Conservation (phyloP, 1,140 invertebrate species). For the Himalopsyche phryganea region DNA sequence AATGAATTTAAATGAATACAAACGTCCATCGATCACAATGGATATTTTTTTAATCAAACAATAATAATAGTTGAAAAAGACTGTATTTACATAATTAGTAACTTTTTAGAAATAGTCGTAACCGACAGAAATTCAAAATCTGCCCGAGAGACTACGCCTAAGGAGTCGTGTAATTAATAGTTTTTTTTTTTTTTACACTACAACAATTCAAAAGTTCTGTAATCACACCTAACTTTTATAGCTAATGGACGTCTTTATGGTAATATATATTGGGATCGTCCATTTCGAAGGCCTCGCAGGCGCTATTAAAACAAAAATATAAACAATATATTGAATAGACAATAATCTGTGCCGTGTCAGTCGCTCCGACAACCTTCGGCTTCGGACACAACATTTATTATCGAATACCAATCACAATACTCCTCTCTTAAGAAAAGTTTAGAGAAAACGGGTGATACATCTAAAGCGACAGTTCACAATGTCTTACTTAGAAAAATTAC, state of each 20-base stretch:
- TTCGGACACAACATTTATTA: background rate
- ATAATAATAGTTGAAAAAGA: background rate
- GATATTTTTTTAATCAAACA: background rate
- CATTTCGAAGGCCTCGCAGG: constrained; percentile 30
- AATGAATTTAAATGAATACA: background rate
- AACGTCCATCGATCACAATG: background rate
- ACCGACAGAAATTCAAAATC: background rate
- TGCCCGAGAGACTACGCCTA: too few species aligned
- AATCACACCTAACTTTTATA: constrained; percentile 24
- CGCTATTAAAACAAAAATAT: constrained; percentile 26
- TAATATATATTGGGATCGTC: constrained; percentile 35
- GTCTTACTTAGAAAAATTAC: background rate
- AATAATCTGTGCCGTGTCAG: constrained; percentile 9
- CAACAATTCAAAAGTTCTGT: constrained; percentile 21
- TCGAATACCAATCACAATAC: constrained; percentile 2
- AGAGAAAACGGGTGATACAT: background rate
- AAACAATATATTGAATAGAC: constrained; percentile 24
- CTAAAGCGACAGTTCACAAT: background rate
- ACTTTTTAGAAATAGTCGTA: background rate
- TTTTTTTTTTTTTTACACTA: background rate
- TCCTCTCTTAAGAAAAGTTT: background rate
- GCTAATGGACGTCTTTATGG: constrained; percentile 35
- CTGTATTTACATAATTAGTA: background rate
- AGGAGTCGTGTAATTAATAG: background rate
- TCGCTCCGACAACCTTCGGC: background rate